These are phyloP conservation scores for Sterna hirundo DNA, from an alignment of 2,113 vertebrate genomes.

Conservation along the genomic window DNA sequence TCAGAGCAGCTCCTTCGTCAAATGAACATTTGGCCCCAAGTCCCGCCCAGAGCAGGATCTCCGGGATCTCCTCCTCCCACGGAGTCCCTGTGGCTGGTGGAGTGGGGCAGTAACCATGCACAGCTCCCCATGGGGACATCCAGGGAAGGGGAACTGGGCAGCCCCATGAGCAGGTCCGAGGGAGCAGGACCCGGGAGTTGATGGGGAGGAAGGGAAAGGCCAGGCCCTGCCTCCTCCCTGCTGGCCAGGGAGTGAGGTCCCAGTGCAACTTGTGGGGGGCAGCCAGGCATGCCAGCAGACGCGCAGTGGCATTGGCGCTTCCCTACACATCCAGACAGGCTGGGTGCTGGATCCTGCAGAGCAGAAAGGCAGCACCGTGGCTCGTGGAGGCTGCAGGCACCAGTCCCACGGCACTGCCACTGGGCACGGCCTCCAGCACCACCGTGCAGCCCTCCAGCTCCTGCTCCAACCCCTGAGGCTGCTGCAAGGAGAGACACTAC, in stretches of 20 bases:
- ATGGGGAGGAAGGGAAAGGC: not conserved
- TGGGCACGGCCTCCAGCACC: not conserved
- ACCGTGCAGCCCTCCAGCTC: not conserved
- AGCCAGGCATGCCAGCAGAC: not conserved
- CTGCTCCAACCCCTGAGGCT: not conserved
- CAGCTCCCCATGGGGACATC: fast-evolving
- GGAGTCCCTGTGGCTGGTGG: not conserved
- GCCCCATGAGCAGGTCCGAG: not conserved
- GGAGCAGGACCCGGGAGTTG: not conserved
- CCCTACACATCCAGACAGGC: fast-evolving
- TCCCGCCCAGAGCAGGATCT: not conserved
- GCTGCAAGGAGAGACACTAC: too few species aligned
- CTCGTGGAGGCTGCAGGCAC: not conserved
- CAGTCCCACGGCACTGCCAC: fast-evolving
- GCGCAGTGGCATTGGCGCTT: not conserved
- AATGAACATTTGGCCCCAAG: not conserved
- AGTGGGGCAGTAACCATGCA: not conserved
- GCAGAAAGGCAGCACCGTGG: not conserved
- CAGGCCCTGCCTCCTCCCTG: not conserved
- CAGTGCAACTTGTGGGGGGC: fast-evolving
- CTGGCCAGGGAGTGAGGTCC: not conserved
- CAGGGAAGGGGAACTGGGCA: not conserved
- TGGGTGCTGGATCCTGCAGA: not conserved
- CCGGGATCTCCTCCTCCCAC: not conserved
- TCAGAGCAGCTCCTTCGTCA: not conserved